A percentile compares a stretch with the other conserved stretches of the same genome.
Conservation (phyloP, 2,113 vertebrate genomes). For the Hyperopisus bebe region DNA sequence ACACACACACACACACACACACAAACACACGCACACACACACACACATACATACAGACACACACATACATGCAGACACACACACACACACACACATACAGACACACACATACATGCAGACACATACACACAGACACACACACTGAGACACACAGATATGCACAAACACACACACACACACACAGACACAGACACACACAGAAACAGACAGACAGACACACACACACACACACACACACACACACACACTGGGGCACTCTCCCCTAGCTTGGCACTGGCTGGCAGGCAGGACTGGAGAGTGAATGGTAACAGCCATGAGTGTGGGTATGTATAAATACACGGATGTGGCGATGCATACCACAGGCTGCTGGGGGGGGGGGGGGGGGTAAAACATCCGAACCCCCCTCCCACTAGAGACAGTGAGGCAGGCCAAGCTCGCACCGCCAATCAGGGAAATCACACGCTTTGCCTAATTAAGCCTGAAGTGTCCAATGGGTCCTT, state of each 20-base stretch:
- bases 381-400: neutral
- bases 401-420: slow-evolving; percentile 15
- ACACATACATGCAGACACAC: too few species aligned
- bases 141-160: too few species aligned
- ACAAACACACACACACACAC: too few species aligned
- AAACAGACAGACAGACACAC: neutral
- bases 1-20: too few species aligned
- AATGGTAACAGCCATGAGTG: neutral
- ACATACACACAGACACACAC: too few species aligned
- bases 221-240: neutral
- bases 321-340: slow-evolving; percentile 45
- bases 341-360: neutral
- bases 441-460: slow-evolving; percentile 6
- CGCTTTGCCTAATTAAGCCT: slow-evolving; percentile 15
- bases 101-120: too few species aligned
- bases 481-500: slow-evolving; percentile 1
- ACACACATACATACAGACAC: too few species aligned
- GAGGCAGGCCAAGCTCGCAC: neutral
- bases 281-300: slow-evolving; percentile 33
- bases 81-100: too few species aligned
- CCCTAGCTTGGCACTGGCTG: slow-evolving; percentile 7
- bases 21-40: too few species aligned
- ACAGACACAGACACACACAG: neutral
- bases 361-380: neutral
- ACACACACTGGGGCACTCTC: neutral